These are phyloP conservation scores for Betta splendens DNA, from an alignment of 2,797 vertebrate species.

Conservation along the genomic window DNA sequence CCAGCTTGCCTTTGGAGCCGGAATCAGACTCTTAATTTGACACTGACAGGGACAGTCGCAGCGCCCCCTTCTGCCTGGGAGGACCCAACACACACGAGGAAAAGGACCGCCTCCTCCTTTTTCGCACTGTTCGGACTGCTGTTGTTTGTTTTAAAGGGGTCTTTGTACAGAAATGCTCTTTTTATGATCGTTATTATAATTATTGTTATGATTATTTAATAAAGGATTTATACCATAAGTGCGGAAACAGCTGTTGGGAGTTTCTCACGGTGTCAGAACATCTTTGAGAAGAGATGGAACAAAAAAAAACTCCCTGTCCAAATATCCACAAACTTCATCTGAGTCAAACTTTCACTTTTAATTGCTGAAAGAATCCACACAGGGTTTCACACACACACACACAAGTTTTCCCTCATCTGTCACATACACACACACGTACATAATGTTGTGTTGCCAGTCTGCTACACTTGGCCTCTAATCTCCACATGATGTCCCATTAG, in stretches of 20 bases:
- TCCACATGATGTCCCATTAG: conserved; percentile 86
- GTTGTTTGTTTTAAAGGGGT: conserved; percentile 83
- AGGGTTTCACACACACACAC: conserved; percentile 21
- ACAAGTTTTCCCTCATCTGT: conserved; percentile 14
- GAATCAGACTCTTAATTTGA: conserved; percentile 72
- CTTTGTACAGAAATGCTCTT: conserved; percentile 86
- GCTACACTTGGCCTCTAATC: conserved; percentile 79
- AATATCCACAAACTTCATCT: conserved; percentile 35
- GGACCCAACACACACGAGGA: conserved; percentile 64
- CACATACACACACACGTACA: conserved; percentile 46
- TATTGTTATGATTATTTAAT: conserved; percentile 93
- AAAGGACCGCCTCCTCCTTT: conserved; percentile 3
- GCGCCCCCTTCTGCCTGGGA: conserved; percentile 79
- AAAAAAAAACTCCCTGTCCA: conserved; percentile 33
- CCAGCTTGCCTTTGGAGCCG: conserved; percentile 87
- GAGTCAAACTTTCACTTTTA: conserved; percentile 67
- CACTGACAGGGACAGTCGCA: conserved; percentile 49
- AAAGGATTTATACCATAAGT: conserved; percentile 88
- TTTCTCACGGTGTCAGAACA: neutral
- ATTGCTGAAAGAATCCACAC: conserved; percentile 38
- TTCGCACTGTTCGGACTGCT: conserved; percentile 83
- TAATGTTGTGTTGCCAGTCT: conserved; percentile 56
- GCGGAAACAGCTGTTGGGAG: neutral
- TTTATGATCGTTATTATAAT: conserved; percentile 87
- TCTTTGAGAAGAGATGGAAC: neutral